Percentiles rank a stretch among this genome's conserved stretches.
Conservation (phyloP, 2,113 vertebrate genomes). For the Addax nasomaculatus region DNA sequence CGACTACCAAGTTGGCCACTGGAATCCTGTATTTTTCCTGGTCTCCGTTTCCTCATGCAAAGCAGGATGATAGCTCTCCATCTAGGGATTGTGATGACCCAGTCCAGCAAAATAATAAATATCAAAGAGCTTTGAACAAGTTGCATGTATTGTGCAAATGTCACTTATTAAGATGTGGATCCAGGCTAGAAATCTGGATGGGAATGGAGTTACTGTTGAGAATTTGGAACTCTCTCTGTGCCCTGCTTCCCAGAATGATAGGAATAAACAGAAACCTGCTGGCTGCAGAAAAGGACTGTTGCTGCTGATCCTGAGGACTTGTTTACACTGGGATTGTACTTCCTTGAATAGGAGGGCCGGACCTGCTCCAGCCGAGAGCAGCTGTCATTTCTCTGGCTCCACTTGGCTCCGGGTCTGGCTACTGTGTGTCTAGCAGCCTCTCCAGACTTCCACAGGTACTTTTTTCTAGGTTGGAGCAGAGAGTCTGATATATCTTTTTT, state of each 20-base stretch:
- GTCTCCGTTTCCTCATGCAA: background rate
- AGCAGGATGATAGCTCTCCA: background rate
- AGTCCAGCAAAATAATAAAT: background rate
- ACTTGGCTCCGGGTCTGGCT: background rate
- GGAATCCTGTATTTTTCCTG: background rate
- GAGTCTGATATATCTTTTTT: background rate
- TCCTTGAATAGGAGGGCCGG: background rate
- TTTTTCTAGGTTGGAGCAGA: background rate
- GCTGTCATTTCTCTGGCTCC: background rate
- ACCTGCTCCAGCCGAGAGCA: background rate
- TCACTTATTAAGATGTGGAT: background rate
- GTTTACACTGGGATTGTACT: background rate
- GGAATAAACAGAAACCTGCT: background rate
- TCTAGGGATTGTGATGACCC: background rate
- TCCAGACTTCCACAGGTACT: background rate
- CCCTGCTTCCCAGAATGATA: background rate
- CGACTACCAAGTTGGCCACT: background rate
- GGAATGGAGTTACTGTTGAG: background rate
- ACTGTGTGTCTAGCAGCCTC: background rate
- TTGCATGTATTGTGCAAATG: background rate
- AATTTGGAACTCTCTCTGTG: background rate
- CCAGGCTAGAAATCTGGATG: background rate
- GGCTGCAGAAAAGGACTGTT: background rate
- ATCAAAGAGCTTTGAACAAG: background rate
- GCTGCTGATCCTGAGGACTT: background rate